A percentile compares a stretch with the other conserved stretches of the same genome.
These are phyloP conservation scores for Epinephelus lanceolatus DNA, from an alignment of 2,113 vertebrate species.

Conservation along the genomic window DNA sequence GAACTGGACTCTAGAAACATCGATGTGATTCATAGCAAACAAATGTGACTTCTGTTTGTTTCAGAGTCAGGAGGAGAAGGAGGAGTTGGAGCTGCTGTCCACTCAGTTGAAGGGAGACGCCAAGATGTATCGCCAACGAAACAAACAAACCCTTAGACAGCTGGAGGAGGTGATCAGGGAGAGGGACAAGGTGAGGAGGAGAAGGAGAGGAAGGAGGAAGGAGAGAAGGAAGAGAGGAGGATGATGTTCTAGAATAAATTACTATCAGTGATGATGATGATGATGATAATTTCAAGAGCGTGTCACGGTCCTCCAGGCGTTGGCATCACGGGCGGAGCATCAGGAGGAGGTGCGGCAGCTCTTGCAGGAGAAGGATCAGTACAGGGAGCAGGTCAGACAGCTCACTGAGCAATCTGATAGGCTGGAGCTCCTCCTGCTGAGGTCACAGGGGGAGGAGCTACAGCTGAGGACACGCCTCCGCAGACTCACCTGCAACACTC, in stretches of 20 bases:
- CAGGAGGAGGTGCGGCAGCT: conserved; percentile 86
- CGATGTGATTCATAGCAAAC: no score
- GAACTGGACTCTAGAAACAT: no score
- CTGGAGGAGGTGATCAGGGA: conserved; percentile 92
- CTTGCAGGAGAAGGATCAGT: conserved; percentile 90
- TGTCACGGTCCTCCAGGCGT: conserved; percentile 81
- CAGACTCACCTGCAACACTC: conserved; percentile 73
- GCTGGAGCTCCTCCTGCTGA: conserved; percentile 90
- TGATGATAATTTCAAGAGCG: background rate
- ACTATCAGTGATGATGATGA: background rate
- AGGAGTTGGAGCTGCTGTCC: conserved; percentile 87
- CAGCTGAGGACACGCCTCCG: conserved; percentile 85
- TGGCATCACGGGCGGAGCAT: conserved; percentile 84
- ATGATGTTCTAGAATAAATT: background rate
- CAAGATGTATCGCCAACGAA: conserved; percentile 90
- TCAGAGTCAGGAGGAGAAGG: conserved; percentile 89
- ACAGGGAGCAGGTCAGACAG: conserved; percentile 89
- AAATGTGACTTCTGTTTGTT: conserved; percentile 3
- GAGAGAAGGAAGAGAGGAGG: conserved; percentile 81
- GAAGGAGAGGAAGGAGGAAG: conserved; percentile 70
- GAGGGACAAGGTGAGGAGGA: conserved; percentile 89
- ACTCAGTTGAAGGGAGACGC: conserved; percentile 88
- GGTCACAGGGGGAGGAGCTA: conserved; percentile 87
- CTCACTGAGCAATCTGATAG: conserved; percentile 88
- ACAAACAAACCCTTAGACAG: conserved; percentile 89